These are phyloP conservation scores for Anomalospiza imberbis DNA, from an alignment of 2,797 vertebrate species.

Conservation along the genomic window DNA sequence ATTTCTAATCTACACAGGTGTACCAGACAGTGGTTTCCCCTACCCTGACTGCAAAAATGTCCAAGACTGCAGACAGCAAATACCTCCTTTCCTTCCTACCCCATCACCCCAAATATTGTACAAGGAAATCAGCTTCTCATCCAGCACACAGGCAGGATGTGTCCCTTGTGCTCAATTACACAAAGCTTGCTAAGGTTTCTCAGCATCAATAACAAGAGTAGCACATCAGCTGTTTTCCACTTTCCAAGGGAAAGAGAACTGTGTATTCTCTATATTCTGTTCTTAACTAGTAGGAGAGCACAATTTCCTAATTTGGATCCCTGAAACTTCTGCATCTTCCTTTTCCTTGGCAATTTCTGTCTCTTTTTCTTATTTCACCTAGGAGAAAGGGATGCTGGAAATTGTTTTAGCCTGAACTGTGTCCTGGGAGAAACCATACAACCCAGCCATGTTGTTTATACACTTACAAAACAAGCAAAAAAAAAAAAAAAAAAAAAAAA, in stretches of 20 bases:
- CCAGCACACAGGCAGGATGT: background rate
- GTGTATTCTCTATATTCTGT: background rate
- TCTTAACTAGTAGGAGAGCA: background rate
- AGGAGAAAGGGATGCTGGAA: background rate
- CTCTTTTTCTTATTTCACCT: background rate
- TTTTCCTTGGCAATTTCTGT: background rate
- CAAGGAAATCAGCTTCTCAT: background rate
- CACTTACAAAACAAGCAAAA: background rate
- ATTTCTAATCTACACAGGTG: background rate
- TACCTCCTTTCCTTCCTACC: background rate
- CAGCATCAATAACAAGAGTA: background rate
- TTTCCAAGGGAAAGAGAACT: background rate
- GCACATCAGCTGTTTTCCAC: background rate
- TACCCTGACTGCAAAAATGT: accelerated
- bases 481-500: background rate
- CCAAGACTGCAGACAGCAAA: background rate
- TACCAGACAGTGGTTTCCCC: accelerated
- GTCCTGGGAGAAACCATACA: background rate
- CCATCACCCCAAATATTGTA: background rate
- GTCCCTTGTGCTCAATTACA: background rate
- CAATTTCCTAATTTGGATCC: background rate
- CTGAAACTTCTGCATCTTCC: background rate
- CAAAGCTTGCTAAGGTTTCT: background rate
- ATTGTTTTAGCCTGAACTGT: background rate
- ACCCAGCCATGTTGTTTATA: background rate